phyloP scores from a whole-genome alignment of 2,888 invertebrate species.

The Falcaria lacertinaria region DNA sequence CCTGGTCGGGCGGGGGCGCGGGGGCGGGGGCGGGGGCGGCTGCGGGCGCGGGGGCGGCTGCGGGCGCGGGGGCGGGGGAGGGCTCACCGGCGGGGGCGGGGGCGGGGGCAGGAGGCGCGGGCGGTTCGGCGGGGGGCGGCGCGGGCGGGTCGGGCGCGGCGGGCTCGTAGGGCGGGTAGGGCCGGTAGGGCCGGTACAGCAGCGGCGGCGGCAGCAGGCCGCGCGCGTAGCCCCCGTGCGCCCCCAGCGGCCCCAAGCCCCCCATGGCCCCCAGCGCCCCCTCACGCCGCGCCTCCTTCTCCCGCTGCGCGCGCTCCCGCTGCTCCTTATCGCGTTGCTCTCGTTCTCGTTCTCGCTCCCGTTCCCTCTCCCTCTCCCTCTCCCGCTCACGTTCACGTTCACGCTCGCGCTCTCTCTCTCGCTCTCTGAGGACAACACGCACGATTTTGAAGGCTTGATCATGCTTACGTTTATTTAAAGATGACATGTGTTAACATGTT shows the following conservation, averaged over 20 bases:
- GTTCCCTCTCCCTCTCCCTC: constrained; percentile 31
- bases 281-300: too few species aligned
- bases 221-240: too few species aligned
- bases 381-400: constrained; percentile 63
- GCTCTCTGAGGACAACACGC: not conserved
- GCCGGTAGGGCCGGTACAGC: constrained; percentile 58
- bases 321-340: constrained; percentile 68
- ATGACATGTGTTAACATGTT: too few species aligned
- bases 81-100: constrained; percentile 14
- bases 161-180: constrained; percentile 31
- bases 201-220: constrained; percentile 53
- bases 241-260: too few species aligned
- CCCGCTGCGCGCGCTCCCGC: constrained; percentile 46
- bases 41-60: constrained; percentile 12
- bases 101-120: constrained; percentile 14
- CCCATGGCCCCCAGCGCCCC: too few species aligned
- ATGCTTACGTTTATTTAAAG: too few species aligned
- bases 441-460: too few species aligned
- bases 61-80: constrained; percentile 14
- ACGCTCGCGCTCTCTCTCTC: constrained; percentile 35
- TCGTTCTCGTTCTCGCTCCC: constrained; percentile 47
- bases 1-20: constrained; percentile 10
- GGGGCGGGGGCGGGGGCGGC: constrained; percentile 20
- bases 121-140: constrained; percentile 12
- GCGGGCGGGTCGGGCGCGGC: constrained; percentile 29